phyloP scores from a whole-genome alignment of 2,888 invertebrate species.

The Platycheirus rosarum region DNA sequence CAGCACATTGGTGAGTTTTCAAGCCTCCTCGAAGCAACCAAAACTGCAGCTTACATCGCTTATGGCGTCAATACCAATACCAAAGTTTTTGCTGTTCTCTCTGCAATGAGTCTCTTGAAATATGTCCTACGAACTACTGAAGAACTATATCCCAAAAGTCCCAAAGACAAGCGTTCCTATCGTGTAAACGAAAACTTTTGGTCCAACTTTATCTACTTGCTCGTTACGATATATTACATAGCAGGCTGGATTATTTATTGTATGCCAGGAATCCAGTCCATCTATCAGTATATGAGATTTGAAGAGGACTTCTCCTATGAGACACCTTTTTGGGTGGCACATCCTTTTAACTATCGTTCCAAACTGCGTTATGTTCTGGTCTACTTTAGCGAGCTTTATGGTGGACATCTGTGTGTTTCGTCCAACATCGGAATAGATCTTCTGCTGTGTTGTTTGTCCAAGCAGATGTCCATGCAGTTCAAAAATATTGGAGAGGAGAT shows the following conservation, averaged over 20 bases:
- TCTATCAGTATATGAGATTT: slow-evolving; percentile 36
- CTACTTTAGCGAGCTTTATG: slow-evolving; percentile 53
- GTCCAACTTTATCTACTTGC: slow-evolving; percentile 31
- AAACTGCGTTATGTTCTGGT: slow-evolving; percentile 32
- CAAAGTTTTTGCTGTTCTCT: slow-evolving; percentile 49
- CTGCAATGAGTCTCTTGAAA: slow-evolving; percentile 5
- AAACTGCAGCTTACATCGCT: slow-evolving; percentile 51
- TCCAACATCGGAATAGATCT: slow-evolving; percentile 56
- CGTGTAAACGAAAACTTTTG: slow-evolving; percentile 59
- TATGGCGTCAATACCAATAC: slow-evolving; percentile 60
- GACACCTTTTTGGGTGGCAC: slow-evolving; percentile 56
- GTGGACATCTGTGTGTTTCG: slow-evolving; percentile 54
- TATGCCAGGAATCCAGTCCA: slow-evolving; percentile 45
- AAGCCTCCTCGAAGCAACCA: slow-evolving; percentile 78
- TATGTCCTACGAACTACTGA: slow-evolving; percentile 35
- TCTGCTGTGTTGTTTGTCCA: slow-evolving; percentile 54
- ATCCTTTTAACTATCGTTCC: slow-evolving; percentile 45
- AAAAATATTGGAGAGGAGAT: slow-evolving; percentile 75
- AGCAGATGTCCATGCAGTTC: slow-evolving; percentile 79
- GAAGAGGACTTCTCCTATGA: slow-evolving; percentile 50
- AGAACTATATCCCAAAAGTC: slow-evolving; percentile 52
- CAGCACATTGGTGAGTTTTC: slow-evolving; percentile 76
- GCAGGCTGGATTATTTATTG: slow-evolving; percentile 43
- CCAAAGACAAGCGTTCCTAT: slow-evolving; percentile 33
- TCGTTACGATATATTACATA: slow-evolving; percentile 19